phyloP scores from a whole-genome alignment of 2,113 vertebrate genomes.

The Microtus ochrogaster region DNA sequence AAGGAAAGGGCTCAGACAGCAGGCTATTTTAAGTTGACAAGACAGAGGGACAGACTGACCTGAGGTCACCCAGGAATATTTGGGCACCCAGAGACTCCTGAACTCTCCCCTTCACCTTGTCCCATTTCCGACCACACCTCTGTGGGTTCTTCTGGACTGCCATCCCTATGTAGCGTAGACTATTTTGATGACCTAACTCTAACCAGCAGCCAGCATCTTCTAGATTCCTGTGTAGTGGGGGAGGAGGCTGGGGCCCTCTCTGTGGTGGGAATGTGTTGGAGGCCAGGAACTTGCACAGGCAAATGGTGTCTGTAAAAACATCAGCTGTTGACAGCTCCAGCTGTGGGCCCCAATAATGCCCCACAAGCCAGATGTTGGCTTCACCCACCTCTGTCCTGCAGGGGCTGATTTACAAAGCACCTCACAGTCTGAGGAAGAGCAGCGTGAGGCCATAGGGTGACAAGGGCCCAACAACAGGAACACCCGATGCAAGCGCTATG shows the following conservation, averaged over 20 bases:
- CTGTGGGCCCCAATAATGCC: constrained; percentile 13
- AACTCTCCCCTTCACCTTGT: not conserved
- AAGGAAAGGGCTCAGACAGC: not conserved
- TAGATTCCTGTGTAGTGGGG: not conserved
- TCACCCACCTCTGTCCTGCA: not conserved
- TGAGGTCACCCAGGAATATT: not conserved
- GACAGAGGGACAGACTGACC: not conserved
- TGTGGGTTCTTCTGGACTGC: not conserved
- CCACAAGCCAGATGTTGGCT: constrained; percentile 32
- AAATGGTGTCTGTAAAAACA: constrained; percentile 59
- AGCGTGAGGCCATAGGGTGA: not conserved
- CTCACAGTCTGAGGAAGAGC: not conserved
- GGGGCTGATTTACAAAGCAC: constrained; percentile 21
- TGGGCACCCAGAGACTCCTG: not conserved
- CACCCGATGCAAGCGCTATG: not conserved
- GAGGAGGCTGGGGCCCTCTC: not conserved
- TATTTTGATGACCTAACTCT: not conserved
- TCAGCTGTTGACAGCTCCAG: constrained; percentile 63
- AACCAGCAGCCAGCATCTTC: not conserved
- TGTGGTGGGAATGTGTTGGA: not conserved
- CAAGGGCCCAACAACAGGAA: not conserved
- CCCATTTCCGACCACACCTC: not conserved
- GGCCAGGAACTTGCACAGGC: constrained; percentile 19
- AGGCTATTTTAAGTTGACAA: not conserved
- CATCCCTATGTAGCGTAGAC: not conserved